A percentile compares a stretch with the other conserved stretches of the same genome.
Evolutionary conservation across 1,140 invertebrate species (phyloP).

Genomic region (Colletes gigas): DNA sequence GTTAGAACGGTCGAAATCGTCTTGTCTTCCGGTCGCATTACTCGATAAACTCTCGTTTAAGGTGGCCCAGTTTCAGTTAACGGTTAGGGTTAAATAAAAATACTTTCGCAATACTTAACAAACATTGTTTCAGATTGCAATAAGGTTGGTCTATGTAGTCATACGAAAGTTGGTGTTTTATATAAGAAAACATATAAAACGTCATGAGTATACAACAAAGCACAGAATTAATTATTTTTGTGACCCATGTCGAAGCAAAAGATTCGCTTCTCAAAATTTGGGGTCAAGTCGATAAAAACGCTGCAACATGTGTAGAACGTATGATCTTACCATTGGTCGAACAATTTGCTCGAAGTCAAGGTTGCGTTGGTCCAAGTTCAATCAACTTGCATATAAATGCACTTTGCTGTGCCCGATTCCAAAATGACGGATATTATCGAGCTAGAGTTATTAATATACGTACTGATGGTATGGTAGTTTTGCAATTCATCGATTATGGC

Average conservation of each 20-base stretch:
- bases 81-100: conserved; percentile 25
- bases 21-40: conserved; percentile 20
- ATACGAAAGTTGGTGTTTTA: neutral
- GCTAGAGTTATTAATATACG: conserved; percentile 81
- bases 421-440: conserved; percentile 84
- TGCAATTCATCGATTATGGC: conserved; percentile 88
- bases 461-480: conserved; percentile 80
- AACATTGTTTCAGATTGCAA: conserved; percentile 28
- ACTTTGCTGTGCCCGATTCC: conserved; percentile 85
- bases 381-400: conserved; percentile 78
- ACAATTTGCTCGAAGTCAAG: conserved; percentile 79
- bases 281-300: conserved; percentile 83
- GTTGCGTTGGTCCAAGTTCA: conserved; percentile 70
- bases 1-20: neutral
- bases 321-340: conserved; percentile 78
- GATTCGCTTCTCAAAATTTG: conserved; percentile 86
- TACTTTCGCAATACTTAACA: neutral
- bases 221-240: conserved; percentile 71
- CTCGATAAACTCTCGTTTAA: conserved; percentile 11
- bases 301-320: conserved; percentile 82
- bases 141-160: conserved; percentile 4
- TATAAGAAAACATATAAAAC: conserved; percentile 6
- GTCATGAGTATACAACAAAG: conserved; percentile 36
- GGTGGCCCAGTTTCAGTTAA: conserved; percentile 23
- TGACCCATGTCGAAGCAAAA: conserved; percentile 86